Conservation (phyloP, 2,888 invertebrate genomes). For the Plagodis dolabraria region DNA sequence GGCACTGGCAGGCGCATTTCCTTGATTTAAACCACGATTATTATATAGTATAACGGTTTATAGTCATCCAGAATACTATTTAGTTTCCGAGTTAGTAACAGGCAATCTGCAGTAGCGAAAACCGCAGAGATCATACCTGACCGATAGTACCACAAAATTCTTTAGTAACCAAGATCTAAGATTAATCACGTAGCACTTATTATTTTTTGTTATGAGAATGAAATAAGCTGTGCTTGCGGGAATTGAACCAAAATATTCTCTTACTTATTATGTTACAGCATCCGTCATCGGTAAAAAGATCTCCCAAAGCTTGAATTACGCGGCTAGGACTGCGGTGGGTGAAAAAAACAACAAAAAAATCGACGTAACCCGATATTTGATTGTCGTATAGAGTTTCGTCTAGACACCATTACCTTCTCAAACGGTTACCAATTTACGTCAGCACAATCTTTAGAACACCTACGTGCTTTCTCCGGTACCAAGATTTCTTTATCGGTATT, state of each 20-base stretch:
- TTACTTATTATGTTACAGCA: constrained; percentile 54
- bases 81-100: constrained; percentile 28
- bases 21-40: constrained; percentile 44
- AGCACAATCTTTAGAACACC: constrained; percentile 20
- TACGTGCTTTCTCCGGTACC: constrained; percentile 8
- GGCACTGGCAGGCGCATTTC: constrained; percentile 39
- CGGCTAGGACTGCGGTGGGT: constrained; percentile 68
- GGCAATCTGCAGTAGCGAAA: constrained; percentile 24
- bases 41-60: constrained; percentile 21
- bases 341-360: constrained; percentile 59
- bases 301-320: constrained; percentile 61
- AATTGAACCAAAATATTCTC: constrained; percentile 32
- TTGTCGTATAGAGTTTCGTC: constrained; percentile 71
- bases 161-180: constrained; percentile 31
- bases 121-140: constrained; percentile 25
- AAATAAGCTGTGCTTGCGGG: constrained; percentile 38
- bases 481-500: constrained; percentile 19
- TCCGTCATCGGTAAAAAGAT: constrained; percentile 68
- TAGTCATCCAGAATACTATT: constrained; percentile 25
- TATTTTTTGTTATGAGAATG: constrained; percentile 34
- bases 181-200: constrained; percentile 40
- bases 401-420: constrained; percentile 67
- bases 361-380: constrained; percentile 65
- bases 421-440: constrained; percentile 43
- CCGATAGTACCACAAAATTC: constrained; percentile 26